A percentile compares a stretch with the other conserved stretches of the same genome.
phyloP scores from a whole-genome alignment of 1,140 invertebrate genomes.

The Cataglyphis hispanica region DNA sequence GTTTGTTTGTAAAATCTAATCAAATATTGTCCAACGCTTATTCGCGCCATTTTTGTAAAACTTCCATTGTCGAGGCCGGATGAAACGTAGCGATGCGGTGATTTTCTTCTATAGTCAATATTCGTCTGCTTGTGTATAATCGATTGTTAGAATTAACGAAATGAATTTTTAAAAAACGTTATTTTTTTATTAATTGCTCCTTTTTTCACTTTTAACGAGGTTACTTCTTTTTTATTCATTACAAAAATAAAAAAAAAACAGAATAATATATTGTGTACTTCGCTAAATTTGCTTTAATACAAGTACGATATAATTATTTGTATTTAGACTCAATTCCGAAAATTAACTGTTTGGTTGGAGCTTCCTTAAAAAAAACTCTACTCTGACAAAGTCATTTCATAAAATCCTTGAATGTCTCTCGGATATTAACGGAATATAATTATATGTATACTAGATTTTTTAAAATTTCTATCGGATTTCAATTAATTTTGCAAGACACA shows the following conservation, averaged over 20 bases:
- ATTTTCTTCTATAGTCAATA: constrained; percentile 15
- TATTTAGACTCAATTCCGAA: background rate
- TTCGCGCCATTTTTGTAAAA: constrained; percentile 61
- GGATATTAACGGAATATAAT: background rate
- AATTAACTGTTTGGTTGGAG: background rate
- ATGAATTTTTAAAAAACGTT: constrained; percentile 22
- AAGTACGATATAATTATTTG: background rate
- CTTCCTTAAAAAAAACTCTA: background rate
- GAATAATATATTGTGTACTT: constrained; percentile 1
- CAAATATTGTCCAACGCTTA: constrained; percentile 58
- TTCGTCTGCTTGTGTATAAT: constrained; percentile 41
- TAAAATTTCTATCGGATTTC: background rate
- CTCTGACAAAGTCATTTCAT: background rate
- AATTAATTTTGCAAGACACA: background rate
- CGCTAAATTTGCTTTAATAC: background rate
- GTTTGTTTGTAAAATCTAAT: constrained; percentile 63
- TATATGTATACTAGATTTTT: background rate
- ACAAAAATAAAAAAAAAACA: background rate
- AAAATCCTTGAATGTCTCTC: background rate
- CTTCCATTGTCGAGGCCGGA: background rate
- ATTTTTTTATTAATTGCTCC: background rate
- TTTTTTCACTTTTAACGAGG: background rate
- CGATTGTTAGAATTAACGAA: constrained; percentile 38
- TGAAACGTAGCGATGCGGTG: background rate
- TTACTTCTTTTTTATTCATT: background rate